Percentiles rank a stretch among this genome's conserved stretches.
Evolutionary conservation across 1,140 invertebrate genomes (phyloP).

Genomic region (Diploscapter pachys): DNA sequence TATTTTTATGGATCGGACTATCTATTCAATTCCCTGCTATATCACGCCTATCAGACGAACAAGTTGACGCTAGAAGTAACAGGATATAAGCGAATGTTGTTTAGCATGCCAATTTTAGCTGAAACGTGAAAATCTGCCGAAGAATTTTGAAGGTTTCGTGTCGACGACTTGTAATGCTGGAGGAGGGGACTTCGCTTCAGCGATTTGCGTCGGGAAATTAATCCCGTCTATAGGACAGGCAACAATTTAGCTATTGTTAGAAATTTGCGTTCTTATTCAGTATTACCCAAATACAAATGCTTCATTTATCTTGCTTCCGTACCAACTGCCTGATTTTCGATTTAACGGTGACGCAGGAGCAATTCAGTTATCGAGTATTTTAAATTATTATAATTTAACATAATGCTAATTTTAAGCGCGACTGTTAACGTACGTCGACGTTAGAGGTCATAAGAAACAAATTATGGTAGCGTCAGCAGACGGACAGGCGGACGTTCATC

Average conservation of each 20-base stretch:
- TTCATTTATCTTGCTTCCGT: slow-evolving; percentile 53
- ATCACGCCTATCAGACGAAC: slow-evolving; percentile 56
- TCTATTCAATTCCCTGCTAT: slow-evolving; percentile 54
- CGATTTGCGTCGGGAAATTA: slow-evolving; percentile 53
- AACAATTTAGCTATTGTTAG: neutral
- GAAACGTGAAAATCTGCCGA: slow-evolving; percentile 45
- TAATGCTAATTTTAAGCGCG: slow-evolving; percentile 43
- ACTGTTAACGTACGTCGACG: slow-evolving; percentile 54
- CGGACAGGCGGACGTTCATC: slow-evolving; percentile 51
- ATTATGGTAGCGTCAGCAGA: slow-evolving; percentile 57
- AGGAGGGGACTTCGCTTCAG: slow-evolving; percentile 42
- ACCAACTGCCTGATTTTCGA: slow-evolving; percentile 48
- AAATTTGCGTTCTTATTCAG: slow-evolving; percentile 12
- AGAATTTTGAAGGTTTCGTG: slow-evolving; percentile 50
- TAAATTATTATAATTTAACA: neutral
- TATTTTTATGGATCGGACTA: slow-evolving; percentile 58
- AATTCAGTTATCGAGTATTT: slow-evolving; percentile 50
- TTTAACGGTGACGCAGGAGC: slow-evolving; percentile 50
- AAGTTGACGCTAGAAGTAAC: slow-evolving; percentile 48
- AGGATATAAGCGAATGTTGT: neutral
- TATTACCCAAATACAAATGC: slow-evolving; percentile 56
- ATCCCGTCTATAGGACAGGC: slow-evolving; percentile 46
- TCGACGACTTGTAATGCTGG: slow-evolving; percentile 45
- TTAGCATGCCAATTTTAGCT: slow-evolving; percentile 41
- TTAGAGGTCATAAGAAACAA: slow-evolving; percentile 35